Base-by-base conservation (phyloP, 1,140 invertebrate genomes). In the Micrasema longulum region DNA sequence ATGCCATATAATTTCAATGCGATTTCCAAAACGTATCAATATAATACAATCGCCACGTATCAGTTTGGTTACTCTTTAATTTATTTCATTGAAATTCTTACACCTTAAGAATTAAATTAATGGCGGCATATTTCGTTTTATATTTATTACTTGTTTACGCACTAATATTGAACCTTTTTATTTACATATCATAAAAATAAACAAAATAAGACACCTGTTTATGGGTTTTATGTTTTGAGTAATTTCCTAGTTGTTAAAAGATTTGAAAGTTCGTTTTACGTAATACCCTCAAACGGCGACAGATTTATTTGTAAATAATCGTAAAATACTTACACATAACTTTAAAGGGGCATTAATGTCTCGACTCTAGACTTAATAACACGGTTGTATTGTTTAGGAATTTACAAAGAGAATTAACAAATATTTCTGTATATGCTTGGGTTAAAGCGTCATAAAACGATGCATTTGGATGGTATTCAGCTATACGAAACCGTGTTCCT, bases 281-380 rank as follows among this genome's bases (percentile, higher is more conserved):
- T 26, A 53, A n/a, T 23, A 53, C 23, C 50, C 50, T 53, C 22
- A 53, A 53, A 53, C n/a, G 26, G 3, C 7, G 50, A 36, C 26
- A 31, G 22, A 55, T 55, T n/a, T 55, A 31, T 35, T 55, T 26
- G 14, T 55, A 26, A 20, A 26, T n/a, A 14, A n/a, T 55, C 52
- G 26, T 55, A 31, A 55, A 60, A 60, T 60, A 9, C 41, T 23
- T 60, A 16, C 35, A 41, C 36, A 60, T 41, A 60, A 60, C 55
- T 43, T 41, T 20, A 9, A 10, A 16, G 11, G 7, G 16, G 14
- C 36, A 43, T 60, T 41, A 60, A 60, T 60, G 55, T 60, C 55
- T 1, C 36, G 10, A 38, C 14, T 7, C 22, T 22, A 35, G 36
- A 38, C 55, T 41, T 43, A 60, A 60, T 43, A 36, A 41, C 55